Base-by-base conservation (phyloP, 2,888 invertebrate genomes). In the Griposia aprilina region DNA sequence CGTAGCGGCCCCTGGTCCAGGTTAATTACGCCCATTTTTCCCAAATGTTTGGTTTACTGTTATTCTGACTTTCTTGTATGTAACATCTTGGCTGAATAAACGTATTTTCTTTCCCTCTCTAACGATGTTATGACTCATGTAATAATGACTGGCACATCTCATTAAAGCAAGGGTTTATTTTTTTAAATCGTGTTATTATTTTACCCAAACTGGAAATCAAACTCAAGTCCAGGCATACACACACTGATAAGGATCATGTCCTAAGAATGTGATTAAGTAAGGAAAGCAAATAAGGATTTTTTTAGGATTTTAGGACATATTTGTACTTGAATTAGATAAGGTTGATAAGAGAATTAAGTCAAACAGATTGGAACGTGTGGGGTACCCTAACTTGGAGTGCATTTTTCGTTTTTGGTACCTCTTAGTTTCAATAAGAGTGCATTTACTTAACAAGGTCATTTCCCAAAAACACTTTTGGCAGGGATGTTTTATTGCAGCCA, bases 271-370 rank as follows among this genome's bases (percentile, higher is more conserved):
- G 10, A 48, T 17, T n/a, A 59, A 57, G 48, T 17, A 36, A 60
- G 5, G 48, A 52, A 36, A 60, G 48, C 52, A 69, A 15, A 50
- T 41, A 59, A 41, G 62, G 5, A 71, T 48, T 17, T 48, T 48
- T 74, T 30, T 13, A 30, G 57, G 52, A 67, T 52, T 10, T 73
- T 68, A 50, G n/a, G 57, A 72, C 66, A 77, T 84, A 41, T 84
- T 84, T 81, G 45, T 45, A 52, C 20, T 67, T 59, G 52, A 45
- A 60, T 69, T 7, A 70, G 83, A 81, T 81, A 84, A 72, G 30
- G 26, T 1, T 45, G 84, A 72, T 84, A 84, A 72, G 36, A 23
- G 45, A 52, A 73, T 45, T 48, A 75, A 60, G 63, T 48, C 71
- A 23, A 60, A 60, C 15, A 62, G 71, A 36, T 36, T 52, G 60